phyloP scores from a whole-genome alignment of 2,113 vertebrate species.

The Micronisus gabar region DNA sequence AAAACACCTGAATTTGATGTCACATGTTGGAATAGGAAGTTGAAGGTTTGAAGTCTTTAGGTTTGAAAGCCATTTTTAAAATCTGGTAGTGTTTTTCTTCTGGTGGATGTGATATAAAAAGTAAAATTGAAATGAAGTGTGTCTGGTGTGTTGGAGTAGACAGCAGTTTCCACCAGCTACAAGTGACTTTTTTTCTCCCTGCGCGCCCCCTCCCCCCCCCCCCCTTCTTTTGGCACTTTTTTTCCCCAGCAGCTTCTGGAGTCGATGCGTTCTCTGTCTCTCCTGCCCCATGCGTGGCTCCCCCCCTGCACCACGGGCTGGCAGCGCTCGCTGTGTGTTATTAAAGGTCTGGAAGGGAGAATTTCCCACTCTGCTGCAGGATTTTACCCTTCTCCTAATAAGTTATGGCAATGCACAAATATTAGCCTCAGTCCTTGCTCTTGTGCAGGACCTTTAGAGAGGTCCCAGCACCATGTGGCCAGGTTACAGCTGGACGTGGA shows the following conservation, averaged over 20 bases:
- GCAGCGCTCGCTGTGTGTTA: accelerated
- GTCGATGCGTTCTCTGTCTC: neutral
- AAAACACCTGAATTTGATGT: neutral
- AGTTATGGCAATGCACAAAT: neutral
- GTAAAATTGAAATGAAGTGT: neutral
- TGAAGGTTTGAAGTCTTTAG: neutral
- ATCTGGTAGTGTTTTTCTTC: neutral
- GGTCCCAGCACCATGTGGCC: accelerated
- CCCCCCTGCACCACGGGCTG: neutral
- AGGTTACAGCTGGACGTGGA: accelerated
- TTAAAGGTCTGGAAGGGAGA: neutral
- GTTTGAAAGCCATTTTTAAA: neutral
- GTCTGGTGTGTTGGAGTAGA: neutral
- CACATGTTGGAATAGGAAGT: neutral
- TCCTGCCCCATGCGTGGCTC: accelerated
- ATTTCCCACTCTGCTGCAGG: neutral
- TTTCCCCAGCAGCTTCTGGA: neutral
- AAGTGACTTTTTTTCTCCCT: neutral
- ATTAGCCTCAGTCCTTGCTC: neutral
- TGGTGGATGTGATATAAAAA: slow-evolving; percentile 26
- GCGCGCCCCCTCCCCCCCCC: too few relatives aligned
- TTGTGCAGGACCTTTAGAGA: neutral
- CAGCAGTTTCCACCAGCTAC: neutral
- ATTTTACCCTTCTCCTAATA: neutral
- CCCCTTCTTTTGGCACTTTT: neutral